Conservation (phyloP, 2,797 vertebrate species). For the Cryptoprocta ferox region DNA sequence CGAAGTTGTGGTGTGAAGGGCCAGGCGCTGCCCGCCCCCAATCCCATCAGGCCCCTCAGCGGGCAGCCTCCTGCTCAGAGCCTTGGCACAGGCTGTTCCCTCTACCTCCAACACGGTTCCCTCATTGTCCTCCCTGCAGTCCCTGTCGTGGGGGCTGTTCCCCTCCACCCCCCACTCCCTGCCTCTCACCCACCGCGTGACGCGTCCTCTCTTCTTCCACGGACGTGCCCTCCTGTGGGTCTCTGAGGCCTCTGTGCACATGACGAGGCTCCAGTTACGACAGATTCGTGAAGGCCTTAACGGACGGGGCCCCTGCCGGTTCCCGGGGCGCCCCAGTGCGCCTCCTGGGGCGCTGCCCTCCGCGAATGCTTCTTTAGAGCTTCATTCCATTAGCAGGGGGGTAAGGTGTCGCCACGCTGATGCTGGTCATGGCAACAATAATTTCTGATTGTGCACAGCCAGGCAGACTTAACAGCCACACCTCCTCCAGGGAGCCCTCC, state of each 20-base stretch:
- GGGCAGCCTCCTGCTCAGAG: not conserved
- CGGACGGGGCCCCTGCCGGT: fast-evolving
- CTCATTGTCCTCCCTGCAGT: not conserved
- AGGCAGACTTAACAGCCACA: fast-evolving
- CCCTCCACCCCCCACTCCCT: not conserved
- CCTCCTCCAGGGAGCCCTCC: not conserved
- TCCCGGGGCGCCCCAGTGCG: fast-evolving
- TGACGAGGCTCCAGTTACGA: not conserved
- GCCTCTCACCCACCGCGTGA: fast-evolving
- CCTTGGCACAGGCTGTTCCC: not conserved
- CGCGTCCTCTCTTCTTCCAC: no score
- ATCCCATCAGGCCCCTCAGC: not conserved
- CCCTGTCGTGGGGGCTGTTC: not conserved
- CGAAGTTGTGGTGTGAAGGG: not conserved
- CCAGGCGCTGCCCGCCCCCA: not conserved
- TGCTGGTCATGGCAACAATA: fast-evolving
- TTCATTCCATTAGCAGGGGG: fast-evolving
- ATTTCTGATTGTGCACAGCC: not conserved
- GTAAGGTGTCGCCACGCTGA: fast-evolving
- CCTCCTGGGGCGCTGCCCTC: fast-evolving
- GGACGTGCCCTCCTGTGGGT: fast-evolving
- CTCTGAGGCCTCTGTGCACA: fast-evolving
- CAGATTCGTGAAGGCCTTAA: fast-evolving
- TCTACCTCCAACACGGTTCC: not conserved
- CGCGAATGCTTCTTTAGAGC: not conserved